Evolutionary conservation across 1,140 invertebrate species (phyloP), one percentile per base, ranked within the genome.

Genomic region (Ganaspis sp.): DNA sequence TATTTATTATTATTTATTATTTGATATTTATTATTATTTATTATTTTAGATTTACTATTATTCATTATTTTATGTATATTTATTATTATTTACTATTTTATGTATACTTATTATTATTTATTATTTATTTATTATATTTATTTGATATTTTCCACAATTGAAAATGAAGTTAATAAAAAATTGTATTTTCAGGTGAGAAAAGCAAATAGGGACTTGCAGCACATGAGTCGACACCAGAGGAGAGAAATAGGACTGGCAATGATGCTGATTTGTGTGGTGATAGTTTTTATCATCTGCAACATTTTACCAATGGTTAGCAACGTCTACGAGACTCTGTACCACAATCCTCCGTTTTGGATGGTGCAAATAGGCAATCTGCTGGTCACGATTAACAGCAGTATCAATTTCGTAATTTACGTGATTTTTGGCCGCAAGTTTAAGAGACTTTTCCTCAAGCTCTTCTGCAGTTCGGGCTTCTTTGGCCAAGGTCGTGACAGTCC

Each of bases 351-450:
- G 2, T 69, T 74, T 1, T 91, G 88, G 89, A 91, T 99, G 64
- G 95, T 99, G 8, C 97, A 96, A 84, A 92, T 93, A 8, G 95
- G 96, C 80, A 99, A 99, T 89, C 93, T 99, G n/a, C 92, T 99
- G 34, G 97, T 99, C 11, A 98, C 97, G 29, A 95, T 99, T 82
- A 99, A 99, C 91, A 98, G 97, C 83, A 98, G 98, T 81, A 96
- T 99, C 40, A 99, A 99, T 89, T 99, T 99, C 88, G 94, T 99
- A 71, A 98, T 99, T 77, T 99, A 99, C 91, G 98, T 98, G 76
- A 97, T 98, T 42, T 98, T 99, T 87, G 98, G 98, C 0, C 96
- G 98, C 86, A 99, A 99, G 87, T 99, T 99, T 91, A 96, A 98
- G 85, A 93, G 96, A 45, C 94, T 97, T 73, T 98, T 98, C 90